phyloP scores from a whole-genome alignment of 1,140 invertebrate genomes.

The Sycobia sp. region DNA sequence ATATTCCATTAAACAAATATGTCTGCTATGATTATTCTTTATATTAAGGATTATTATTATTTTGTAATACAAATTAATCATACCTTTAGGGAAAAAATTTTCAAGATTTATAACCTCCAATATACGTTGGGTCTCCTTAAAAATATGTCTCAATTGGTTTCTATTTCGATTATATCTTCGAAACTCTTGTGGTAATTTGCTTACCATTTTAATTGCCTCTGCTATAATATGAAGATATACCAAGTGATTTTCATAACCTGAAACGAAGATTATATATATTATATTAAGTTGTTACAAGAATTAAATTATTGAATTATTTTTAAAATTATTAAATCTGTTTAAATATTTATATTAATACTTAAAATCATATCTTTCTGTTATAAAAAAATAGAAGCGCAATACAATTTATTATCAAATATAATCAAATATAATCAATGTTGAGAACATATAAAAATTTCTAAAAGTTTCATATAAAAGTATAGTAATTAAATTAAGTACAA shows the following conservation, averaged over 20 bases:
- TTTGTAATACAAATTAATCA: slow-evolving; percentile 16
- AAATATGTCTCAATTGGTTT: slow-evolving; percentile 63
- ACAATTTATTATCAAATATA: no score
- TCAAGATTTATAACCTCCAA: slow-evolving; percentile 68
- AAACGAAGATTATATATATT: no score
- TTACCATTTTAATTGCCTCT: slow-evolving; percentile 53
- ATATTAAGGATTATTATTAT: slow-evolving; percentile 15
- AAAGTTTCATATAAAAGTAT: no score
- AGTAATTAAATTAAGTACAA: no score
- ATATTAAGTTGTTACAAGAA: no score
- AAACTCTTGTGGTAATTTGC: slow-evolving; percentile 63
- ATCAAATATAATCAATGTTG: no score
- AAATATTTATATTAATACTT: no score
- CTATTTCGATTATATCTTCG: slow-evolving; percentile 62
- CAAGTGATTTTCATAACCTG: slow-evolving; percentile 35
- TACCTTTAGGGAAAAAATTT: slow-evolving; percentile 70
- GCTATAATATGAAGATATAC: slow-evolving; percentile 8
- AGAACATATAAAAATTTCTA: no score
- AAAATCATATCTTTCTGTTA: no score
- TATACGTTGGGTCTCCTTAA: slow-evolving; percentile 71
- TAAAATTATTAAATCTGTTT: no score
- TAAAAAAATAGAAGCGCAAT: no score
- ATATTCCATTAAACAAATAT: slow-evolving; percentile 28
- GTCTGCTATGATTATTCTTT: slow-evolving; percentile 14
- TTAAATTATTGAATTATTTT: no score